These are phyloP conservation scores for Epiblema foenella DNA, from an alignment of 2,888 invertebrate species.

Conservation along the genomic window DNA sequence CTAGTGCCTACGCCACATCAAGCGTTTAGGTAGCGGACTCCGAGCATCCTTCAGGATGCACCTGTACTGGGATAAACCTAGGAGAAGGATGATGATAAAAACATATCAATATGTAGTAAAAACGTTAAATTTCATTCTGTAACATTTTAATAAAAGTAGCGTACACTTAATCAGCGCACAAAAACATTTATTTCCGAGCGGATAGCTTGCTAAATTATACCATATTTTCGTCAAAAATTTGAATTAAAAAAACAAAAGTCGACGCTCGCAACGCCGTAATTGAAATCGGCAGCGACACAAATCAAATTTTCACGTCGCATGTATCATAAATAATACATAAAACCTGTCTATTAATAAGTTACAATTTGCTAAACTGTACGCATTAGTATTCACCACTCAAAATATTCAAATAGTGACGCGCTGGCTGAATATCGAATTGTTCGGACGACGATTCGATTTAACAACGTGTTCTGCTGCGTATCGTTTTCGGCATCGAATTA, in stretches of 20 bases:
- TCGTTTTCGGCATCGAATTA: conserved; percentile 64
- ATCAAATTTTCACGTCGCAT: conserved; percentile 66
- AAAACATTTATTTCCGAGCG: conserved; percentile 21
- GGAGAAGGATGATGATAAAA: no score
- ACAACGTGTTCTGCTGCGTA: conserved; percentile 66
- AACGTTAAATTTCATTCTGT: not conserved
- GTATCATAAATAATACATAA: conserved; percentile 78
- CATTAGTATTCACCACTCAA: conserved; percentile 74
- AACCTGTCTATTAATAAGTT: conserved; percentile 62
- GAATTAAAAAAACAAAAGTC: conserved; percentile 24
- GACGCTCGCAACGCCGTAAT: conserved; percentile 23
- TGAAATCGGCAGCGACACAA: conserved; percentile 53
- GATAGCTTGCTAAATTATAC: conserved; percentile 16
- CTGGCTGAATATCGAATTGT: conserved; percentile 72
- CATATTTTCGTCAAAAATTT: conserved; percentile 22
- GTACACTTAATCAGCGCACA: conserved; percentile 21
- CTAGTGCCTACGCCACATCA: no score
- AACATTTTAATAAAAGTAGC: not conserved
- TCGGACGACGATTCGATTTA: conserved; percentile 60
- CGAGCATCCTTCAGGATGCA: no score
- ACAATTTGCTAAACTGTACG: conserved; percentile 77
- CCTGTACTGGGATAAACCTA: no score
- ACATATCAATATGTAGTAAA: not conserved
- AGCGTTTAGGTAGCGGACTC: no score
- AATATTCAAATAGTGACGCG: conserved; percentile 80